phyloP scores from a whole-genome alignment of 2,888 invertebrate species.

The Mantis religiosa region DNA sequence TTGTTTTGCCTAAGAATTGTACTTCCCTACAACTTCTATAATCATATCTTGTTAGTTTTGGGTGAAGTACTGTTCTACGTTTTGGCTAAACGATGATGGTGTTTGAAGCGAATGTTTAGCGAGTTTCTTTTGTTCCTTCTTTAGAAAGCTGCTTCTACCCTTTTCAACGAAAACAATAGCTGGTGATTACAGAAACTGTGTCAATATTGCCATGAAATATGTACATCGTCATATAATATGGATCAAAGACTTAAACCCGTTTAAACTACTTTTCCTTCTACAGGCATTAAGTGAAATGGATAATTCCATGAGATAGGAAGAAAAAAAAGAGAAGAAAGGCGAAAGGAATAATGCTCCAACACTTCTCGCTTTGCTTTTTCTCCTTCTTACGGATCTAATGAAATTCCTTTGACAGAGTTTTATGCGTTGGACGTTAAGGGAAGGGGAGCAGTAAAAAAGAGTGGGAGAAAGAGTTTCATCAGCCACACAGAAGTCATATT shows the following conservation, averaged over 20 bases:
- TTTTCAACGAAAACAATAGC: background rate
- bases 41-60: no score
- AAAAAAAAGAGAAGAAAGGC: background rate
- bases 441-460: background rate
- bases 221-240: background rate
- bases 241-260: background rate
- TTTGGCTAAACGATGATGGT: background rate
- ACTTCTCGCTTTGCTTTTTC: background rate
- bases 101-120: background rate
- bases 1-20: no score
- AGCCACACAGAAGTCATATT: background rate
- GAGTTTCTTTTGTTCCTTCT: background rate
- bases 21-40: no score
- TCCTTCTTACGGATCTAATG: background rate
- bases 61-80: no score
- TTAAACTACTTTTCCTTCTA: background rate
- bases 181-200: background rate
- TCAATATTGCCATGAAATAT: background rate
- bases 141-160: background rate
- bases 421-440: background rate
- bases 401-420: slow-evolving; percentile 13
- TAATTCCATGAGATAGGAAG: background rate
- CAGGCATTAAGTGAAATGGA: background rate
- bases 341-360: background rate
- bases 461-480: background rate